Evolutionary conservation across 2,797 vertebrate genomes (phyloP).

Genomic region (Lithobates pipiens): DNA sequence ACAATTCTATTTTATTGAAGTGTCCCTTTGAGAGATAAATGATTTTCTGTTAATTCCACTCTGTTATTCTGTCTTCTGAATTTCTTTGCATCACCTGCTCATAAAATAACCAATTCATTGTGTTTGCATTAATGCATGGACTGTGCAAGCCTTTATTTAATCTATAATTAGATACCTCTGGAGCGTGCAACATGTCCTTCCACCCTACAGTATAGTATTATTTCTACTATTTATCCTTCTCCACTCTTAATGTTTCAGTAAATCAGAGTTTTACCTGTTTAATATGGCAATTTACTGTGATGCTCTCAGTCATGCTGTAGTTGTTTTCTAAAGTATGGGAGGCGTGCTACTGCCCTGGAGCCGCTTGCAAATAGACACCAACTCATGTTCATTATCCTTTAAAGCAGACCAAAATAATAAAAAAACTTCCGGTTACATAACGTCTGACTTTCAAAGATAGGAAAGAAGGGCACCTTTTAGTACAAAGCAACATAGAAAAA

Average conservation of each 20-base stretch:
- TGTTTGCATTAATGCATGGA: conserved; percentile 15
- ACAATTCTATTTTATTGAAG: too few relatives aligned
- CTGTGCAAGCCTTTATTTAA: background rate
- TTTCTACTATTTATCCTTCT: conserved; percentile 1
- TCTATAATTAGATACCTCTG: conserved; percentile 38
- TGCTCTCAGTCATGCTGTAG: background rate
- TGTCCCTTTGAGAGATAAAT: too few relatives aligned
- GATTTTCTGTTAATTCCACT: background rate
- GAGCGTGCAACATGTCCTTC: conserved; percentile 5
- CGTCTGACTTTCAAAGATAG: too few relatives aligned
- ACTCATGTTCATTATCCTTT: too few relatives aligned
- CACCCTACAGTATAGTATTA: background rate
- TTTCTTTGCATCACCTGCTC: background rate
- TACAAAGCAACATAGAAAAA: too few relatives aligned
- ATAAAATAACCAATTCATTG: background rate
- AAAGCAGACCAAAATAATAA: too few relatives aligned
- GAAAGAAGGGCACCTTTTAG: too few relatives aligned
- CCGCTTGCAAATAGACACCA: too few relatives aligned
- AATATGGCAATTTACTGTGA: background rate
- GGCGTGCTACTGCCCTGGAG: background rate
- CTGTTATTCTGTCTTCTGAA: background rate
- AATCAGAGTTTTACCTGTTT: conserved; percentile 11
- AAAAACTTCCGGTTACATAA: too few relatives aligned
- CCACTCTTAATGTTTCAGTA: conserved; percentile 17
- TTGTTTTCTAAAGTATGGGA: background rate